Conservation (phyloP, 2,888 invertebrate species). For the Ptilodon capucinus region DNA sequence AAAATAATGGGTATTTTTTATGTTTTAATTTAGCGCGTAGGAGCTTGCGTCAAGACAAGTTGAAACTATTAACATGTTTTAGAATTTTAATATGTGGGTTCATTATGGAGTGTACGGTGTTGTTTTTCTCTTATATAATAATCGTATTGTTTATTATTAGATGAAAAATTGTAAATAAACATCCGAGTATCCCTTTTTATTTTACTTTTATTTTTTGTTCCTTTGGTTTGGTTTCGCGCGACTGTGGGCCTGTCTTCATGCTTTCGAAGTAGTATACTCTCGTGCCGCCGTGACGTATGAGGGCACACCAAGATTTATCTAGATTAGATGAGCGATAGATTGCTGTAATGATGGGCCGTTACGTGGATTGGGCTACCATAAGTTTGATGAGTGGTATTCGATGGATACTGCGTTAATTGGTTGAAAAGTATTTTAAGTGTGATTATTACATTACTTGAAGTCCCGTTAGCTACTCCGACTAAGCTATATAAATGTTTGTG, state of each 20-base stretch:
- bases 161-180: slow-evolving; percentile 80
- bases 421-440: too few species aligned
- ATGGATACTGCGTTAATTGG: too few species aligned
- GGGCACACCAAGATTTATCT: background rate
- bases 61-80: slow-evolving; percentile 72
- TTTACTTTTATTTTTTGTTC: slow-evolving; percentile 72
- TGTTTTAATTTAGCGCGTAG: slow-evolving; percentile 67
- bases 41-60: slow-evolving; percentile 62
- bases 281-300: slow-evolving; percentile 10
- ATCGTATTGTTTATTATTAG: slow-evolving; percentile 76
- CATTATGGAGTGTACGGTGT: slow-evolving; percentile 71
- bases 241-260: slow-evolving; percentile 50
- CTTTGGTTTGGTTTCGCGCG: slow-evolving; percentile 29
- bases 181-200: slow-evolving; percentile 80
- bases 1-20: slow-evolving; percentile 72
- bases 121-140: slow-evolving; percentile 76
- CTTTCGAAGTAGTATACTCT: slow-evolving; percentile 46
- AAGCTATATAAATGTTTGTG: too few species aligned
- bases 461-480: too few species aligned
- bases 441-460: too few species aligned
- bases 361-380: too few species aligned
- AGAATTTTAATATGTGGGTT: slow-evolving; percentile 71
- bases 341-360: too few species aligned
- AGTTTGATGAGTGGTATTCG: too few species aligned
- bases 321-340: too few species aligned